phyloP scores from a whole-genome alignment of 2,113 vertebrate species.

The Porphyrio hochstetteri region DNA sequence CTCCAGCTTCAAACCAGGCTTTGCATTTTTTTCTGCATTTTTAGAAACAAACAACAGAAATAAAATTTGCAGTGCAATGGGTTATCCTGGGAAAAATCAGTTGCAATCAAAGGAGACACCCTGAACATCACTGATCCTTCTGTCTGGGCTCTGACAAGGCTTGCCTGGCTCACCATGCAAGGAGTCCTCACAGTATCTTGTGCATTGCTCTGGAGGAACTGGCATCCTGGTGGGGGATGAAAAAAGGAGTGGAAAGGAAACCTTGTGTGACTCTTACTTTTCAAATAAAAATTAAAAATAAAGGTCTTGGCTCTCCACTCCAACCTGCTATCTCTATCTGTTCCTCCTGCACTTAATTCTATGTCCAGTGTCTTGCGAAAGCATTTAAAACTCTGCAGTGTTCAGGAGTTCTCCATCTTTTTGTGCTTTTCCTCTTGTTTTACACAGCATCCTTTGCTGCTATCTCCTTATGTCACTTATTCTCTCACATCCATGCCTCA shows the following conservation, averaged over 20 bases:
- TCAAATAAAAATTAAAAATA: background rate
- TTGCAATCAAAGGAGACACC: background rate
- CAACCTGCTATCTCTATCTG: background rate
- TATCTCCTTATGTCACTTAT: background rate
- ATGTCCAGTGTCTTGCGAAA: background rate
- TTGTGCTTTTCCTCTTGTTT: background rate
- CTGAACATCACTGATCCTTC: background rate
- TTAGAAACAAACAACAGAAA: background rate
- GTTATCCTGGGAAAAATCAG: background rate
- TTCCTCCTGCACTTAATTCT: background rate
- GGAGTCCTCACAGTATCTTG: background rate
- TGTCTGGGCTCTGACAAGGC: background rate
- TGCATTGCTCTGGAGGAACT: background rate
- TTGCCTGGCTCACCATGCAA: background rate
- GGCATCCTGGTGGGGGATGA: background rate
- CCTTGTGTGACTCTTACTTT: background rate
- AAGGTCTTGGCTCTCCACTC: background rate
- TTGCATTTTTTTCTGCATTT: background rate
- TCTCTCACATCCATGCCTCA: fast-evolving
- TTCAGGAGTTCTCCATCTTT: background rate
- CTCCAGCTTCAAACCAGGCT: background rate
- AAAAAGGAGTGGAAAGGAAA: background rate
- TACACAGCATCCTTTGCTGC: background rate
- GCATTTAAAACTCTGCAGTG: background rate
- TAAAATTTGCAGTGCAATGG: background rate